Percentiles rank a stretch among this genome's conserved stretches.
Evolutionary conservation across 2,113 vertebrate species (phyloP).

Genomic region (Tachysurus fulvidraco): DNA sequence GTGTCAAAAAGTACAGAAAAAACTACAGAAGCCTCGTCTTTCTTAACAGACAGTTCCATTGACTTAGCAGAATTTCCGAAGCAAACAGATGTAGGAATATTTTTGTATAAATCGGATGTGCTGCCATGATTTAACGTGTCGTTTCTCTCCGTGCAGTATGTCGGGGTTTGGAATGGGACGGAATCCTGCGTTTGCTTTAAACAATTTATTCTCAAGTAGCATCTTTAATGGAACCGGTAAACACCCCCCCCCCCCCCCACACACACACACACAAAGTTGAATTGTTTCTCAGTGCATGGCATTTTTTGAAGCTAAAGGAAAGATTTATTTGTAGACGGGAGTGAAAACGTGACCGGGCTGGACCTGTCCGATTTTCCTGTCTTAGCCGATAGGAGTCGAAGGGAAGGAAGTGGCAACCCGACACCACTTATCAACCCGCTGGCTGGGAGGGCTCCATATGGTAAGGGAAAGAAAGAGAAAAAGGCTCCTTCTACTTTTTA

Average conservation of each 20-base stretch:
- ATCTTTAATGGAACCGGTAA: constrained; percentile 99
- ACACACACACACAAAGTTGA: not conserved
- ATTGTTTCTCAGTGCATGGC: not conserved
- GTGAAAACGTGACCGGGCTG: constrained; percentile 97
- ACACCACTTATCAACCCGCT: constrained; percentile 96
- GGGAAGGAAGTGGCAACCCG: constrained; percentile 97
- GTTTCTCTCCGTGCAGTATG: constrained; percentile 79
- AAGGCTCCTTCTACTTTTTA: not conserved
- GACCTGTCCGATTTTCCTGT: constrained; percentile 99
- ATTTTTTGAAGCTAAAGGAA: not conserved
- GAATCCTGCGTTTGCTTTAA: constrained; percentile 97
- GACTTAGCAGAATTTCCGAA: not conserved
- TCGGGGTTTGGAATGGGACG: constrained; percentile 99
- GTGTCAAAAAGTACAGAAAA: too few relatives aligned
- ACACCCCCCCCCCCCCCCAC: not conserved
- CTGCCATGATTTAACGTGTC: not conserved
- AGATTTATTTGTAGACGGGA: constrained; percentile 76
- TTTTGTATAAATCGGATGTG: too few relatives aligned
- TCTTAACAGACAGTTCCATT: not conserved
- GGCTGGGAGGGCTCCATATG: constrained; percentile 97
- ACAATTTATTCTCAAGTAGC: constrained; percentile 93
- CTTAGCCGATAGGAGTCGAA: constrained; percentile 96
- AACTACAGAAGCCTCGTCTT: not conserved
- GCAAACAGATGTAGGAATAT: not conserved
- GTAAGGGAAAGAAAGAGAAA: constrained; percentile 68